Base-by-base conservation (phyloP, 2,113 vertebrate genomes). In the Dryoscopus gambensis region DNA sequence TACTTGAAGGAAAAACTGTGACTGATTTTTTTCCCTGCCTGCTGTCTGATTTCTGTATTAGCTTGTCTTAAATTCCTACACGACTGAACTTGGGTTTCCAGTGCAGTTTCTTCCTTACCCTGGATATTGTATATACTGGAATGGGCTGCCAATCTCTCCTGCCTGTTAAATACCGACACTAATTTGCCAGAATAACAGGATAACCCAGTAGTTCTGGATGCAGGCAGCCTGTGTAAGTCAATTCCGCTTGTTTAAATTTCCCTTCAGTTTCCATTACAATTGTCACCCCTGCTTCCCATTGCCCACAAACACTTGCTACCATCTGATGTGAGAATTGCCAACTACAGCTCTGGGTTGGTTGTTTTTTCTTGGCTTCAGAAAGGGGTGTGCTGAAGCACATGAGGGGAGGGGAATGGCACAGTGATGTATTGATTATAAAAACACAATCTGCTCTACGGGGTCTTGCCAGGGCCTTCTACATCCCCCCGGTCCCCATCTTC, bases 281-380 rank as follows among this genome's bases (percentile, higher is more conserved):
- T 59, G 57, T 83, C 75, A 90, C 56, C 69, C 88, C 84, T 65
- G 74, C 78, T 92, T 90, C 46, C 60, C 11, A 10, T 84, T 90
- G 79, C 86, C 68, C 82, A 46, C 71, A 94, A 19, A 53, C 60
- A 79, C 63, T 69, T 62, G 71, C 24, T 90, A 84, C 83, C 88
- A 95, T 93, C 89, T 95, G 83, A 86, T 67, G 68, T 73, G 91
- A 86, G 47, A 90, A 68, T 69, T 93, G 73, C 70, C 57, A 69
- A 18, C 31, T 78, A 75, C 30, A 42, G 83, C 67, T 95, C 60
- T 35, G 76, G 68, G 79, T 86, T 95, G 63, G 59, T 21, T 74
- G 50, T 76, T 71, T 68, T 65, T 37, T 76, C 85, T 92, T 92
- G 83, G 79, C 80, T 95, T 84, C 52, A 47, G 59, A 33, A 88